These are phyloP conservation scores for Lasioglossum leucozonium DNA, from an alignment of 2,888 invertebrate species.

Conservation along the genomic window DNA sequence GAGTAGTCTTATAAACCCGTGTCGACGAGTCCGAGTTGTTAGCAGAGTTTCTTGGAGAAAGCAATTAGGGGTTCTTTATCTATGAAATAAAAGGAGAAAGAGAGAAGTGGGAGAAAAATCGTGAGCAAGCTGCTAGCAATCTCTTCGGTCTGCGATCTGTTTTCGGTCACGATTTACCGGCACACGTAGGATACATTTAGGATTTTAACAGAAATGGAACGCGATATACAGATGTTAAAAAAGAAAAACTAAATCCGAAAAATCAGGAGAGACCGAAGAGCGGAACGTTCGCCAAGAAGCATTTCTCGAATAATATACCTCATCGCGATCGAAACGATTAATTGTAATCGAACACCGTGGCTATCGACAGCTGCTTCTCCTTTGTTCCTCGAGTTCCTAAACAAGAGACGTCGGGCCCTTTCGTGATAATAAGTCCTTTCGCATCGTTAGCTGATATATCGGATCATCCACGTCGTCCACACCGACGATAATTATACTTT, in stretches of 20 bases:
- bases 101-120: background rate
- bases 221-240: conserved; percentile 3
- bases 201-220: conserved; percentile 9
- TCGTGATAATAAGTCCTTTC: conserved; percentile 49
- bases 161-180: conserved; percentile 42
- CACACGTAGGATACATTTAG: conserved; percentile 47
- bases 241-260: background rate
- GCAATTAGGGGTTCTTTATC: background rate
- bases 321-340: conserved; percentile 49
- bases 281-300: conserved; percentile 31
- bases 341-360: conserved; percentile 28
- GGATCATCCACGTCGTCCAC: conserved; percentile 5
- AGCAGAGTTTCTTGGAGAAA: conserved; percentile 9
- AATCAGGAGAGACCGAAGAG: background rate
- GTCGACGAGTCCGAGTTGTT: conserved; percentile 46
- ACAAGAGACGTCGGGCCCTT: conserved; percentile 44
- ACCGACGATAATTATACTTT: conserved; percentile 34
- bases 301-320: conserved; percentile 69
- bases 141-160: conserved; percentile 29
- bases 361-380: conserved; percentile 47
- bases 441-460: conserved; percentile 53
- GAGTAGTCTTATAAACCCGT: conserved; percentile 41
- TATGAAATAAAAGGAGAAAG: background rate
- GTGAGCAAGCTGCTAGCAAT: conserved; percentile 39
- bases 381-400: conserved; percentile 62